phyloP scores from a whole-genome alignment of 2,113 vertebrate genomes.

The Ammodytes dubius region DNA sequence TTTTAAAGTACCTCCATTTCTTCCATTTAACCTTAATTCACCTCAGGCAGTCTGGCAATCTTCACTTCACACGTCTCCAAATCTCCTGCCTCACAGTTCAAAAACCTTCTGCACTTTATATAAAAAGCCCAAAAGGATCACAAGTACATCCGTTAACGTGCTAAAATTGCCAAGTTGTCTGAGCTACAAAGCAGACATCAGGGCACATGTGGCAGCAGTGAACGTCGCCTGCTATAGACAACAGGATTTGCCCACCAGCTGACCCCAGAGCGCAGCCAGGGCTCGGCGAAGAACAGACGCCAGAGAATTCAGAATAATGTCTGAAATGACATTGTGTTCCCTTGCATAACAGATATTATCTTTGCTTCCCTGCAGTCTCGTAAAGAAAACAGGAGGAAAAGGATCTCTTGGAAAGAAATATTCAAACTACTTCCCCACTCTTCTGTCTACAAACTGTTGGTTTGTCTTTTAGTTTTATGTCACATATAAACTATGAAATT shows the following conservation, averaged over 20 bases:
- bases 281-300: conserved; percentile 30
- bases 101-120: background rate
- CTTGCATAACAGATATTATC: conserved; percentile 53
- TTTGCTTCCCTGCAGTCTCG: conserved; percentile 26
- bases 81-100: background rate
- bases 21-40: too few species aligned
- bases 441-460: background rate
- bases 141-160: background rate
- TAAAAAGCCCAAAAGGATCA: background rate
- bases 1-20: background rate
- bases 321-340: conserved; percentile 49
- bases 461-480: too few species aligned
- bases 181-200: background rate
- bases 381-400: conserved; percentile 16
- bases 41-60: too few species aligned
- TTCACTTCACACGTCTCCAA: background rate
- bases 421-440: background rate
- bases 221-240: background rate
- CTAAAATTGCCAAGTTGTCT: background rate
- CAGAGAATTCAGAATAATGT: conserved; percentile 16
- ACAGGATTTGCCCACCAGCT: conserved; percentile 18
- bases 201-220: background rate
- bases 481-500: too few species aligned
- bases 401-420: conserved; percentile 3
- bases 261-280: conserved; percentile 34